A percentile compares a stretch with the other conserved stretches of the same genome.
Conservation (phyloP, 2,797 vertebrate species). For the Bradypodion ventrale region DNA sequence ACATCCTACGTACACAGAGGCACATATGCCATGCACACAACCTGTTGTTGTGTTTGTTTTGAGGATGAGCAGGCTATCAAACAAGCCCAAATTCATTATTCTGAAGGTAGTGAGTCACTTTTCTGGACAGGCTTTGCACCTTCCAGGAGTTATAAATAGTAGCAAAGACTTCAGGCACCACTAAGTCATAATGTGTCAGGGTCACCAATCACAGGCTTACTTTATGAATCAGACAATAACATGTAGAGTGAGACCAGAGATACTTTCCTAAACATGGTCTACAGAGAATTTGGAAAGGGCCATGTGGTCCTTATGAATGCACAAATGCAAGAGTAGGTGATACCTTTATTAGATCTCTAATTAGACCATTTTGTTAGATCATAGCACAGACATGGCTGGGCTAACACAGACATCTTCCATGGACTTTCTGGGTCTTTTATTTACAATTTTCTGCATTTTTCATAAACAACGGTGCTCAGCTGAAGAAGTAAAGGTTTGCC, state of each 20-base stretch:
- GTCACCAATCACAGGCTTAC: neutral
- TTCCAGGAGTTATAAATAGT: constrained; percentile 28
- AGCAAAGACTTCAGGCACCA: constrained; percentile 20
- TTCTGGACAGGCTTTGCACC: constrained; percentile 32
- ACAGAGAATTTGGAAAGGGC: too few species aligned
- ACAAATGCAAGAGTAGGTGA: too few species aligned
- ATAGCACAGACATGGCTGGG: too few species aligned
- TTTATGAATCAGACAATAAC: constrained; percentile 6
- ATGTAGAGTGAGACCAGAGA: neutral
- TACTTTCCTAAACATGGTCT: too few species aligned
- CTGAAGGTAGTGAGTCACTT: constrained; percentile 27
- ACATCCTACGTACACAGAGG: neutral
- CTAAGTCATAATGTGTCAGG: constrained; percentile 8
- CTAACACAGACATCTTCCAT: too few species aligned
- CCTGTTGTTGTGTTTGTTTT: neutral
- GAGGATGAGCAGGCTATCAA: constrained; percentile 29
- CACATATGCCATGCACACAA: neutral
- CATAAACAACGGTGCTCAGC: too few species aligned
- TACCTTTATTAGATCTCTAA: too few species aligned
- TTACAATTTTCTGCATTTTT: too few species aligned
- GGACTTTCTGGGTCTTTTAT: too few species aligned
- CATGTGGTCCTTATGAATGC: too few species aligned
- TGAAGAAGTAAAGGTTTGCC: too few species aligned
- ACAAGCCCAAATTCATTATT: constrained; percentile 17
- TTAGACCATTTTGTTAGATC: too few species aligned